Evolutionary conservation across 2,797 vertebrate genomes (phyloP).

Genomic region (Melanotaenia trifasciata): DNA sequence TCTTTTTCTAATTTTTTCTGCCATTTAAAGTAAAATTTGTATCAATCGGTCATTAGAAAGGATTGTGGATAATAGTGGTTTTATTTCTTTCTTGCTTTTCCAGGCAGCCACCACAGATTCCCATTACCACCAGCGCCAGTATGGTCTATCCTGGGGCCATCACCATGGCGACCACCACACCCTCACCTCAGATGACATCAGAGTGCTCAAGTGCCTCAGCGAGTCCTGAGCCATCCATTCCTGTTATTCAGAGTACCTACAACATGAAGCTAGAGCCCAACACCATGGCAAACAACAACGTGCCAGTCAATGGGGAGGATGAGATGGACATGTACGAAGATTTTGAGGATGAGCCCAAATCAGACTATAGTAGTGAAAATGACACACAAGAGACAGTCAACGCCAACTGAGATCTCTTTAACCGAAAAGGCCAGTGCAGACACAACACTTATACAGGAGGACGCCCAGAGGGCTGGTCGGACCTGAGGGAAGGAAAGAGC

Average conservation of each 20-base stretch:
- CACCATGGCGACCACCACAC: constrained; percentile 94
- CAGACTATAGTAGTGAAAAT: constrained; percentile 99
- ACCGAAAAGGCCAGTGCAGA: constrained; percentile 39
- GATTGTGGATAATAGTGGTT: constrained; percentile 4
- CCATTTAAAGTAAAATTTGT: constrained; percentile 22
- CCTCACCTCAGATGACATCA: constrained; percentile 98
- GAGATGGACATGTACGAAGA: constrained; percentile 99
- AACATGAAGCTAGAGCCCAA: constrained; percentile 95
- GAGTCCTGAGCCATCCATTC: constrained; percentile 97
- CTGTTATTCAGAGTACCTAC: constrained; percentile 98
- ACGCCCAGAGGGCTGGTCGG: constrained; percentile 53
- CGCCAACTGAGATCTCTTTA: constrained; percentile 91
- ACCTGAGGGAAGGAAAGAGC: constrained; percentile 67
- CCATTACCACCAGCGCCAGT: constrained; percentile 94
- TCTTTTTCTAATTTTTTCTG: constrained; percentile 44
- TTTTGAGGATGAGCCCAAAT: constrained; percentile 99
- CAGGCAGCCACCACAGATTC: constrained; percentile 94
- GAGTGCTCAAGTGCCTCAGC: constrained; percentile 98
- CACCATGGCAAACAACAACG: constrained; percentile 86
- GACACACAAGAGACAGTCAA: constrained; percentile 95
- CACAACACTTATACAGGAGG: constrained; percentile 61
- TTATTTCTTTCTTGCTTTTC: constrained; percentile 64
- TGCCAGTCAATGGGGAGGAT: constrained; percentile 92
- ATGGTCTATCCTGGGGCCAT: constrained; percentile 98
- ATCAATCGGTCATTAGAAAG: neutral